These are phyloP conservation scores for Tetrapedia diversipes DNA, from an alignment of 2,888 invertebrate genomes.

Conservation along the genomic window DNA sequence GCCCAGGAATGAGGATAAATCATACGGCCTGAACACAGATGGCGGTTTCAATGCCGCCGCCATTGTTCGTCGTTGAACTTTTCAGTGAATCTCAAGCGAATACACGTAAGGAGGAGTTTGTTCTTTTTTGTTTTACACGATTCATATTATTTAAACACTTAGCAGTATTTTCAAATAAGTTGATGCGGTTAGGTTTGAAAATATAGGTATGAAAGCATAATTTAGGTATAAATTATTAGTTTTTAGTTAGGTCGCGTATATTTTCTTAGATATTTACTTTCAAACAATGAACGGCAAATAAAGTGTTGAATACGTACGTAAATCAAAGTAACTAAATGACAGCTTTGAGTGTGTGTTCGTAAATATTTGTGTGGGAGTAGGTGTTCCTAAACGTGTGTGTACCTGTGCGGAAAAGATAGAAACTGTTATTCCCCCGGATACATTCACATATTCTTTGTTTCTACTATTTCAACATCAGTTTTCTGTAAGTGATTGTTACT, in stretches of 20 bases:
- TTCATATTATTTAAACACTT: too few relatives aligned
- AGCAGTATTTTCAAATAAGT: too few relatives aligned
- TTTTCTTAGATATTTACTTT: not conserved
- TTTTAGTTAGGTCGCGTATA: too few relatives aligned
- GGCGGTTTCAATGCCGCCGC: conserved; percentile 14
- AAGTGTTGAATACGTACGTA: conserved; percentile 2
- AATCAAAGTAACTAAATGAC: conserved; percentile 11
- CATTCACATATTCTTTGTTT: too few relatives aligned
- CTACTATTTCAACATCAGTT: too few relatives aligned
- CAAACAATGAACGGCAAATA: conserved; percentile 1
- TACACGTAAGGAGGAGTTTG: too few relatives aligned
- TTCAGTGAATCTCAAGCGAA: conserved; percentile 13
- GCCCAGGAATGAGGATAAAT: conserved; percentile 33
- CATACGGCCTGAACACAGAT: conserved; percentile 12
- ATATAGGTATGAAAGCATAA: too few relatives aligned
- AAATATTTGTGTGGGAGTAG: conserved; percentile 12
- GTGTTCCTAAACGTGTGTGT: not conserved
- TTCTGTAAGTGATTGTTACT: too few relatives aligned
- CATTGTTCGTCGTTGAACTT: conserved; percentile 46
- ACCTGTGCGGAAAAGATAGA: not conserved
- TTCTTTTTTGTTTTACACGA: too few relatives aligned
- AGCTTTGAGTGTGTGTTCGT: not conserved
- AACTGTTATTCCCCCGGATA: not conserved
- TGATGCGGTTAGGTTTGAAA: too few relatives aligned
- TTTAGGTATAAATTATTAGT: too few relatives aligned